Evolutionary conservation across 2,797 vertebrate species (phyloP), one percentile per base, ranked within the genome.

Genomic region (Odontamblyopus rebecca): DNA sequence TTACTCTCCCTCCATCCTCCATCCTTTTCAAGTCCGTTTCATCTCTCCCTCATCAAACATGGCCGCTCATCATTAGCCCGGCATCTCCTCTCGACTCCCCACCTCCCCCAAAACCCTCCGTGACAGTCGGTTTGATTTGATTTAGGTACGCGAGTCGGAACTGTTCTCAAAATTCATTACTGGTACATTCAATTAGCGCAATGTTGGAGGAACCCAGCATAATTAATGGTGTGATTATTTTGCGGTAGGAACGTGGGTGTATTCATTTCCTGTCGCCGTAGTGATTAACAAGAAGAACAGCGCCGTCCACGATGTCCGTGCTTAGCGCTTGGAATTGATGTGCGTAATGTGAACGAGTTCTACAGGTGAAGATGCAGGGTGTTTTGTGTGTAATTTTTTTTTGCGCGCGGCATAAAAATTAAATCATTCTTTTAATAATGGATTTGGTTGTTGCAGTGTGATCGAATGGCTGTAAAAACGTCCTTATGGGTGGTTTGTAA

Each of bases 191-290:
- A 79, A 82, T 89, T 90, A 81, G 48, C 30, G 7, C 6, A 8
- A 12, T 16, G 57, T 15, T 27, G 71, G 26, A 69, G 59, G 67
- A 63, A 26, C 8, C 60, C 32, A 12, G 9, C 1, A 64, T 88
- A 86, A 90, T 86, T 89, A 88, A 90, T 82, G 71, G 61, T 79
- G 78, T 77, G 73, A 80, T 89, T 91, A 84, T 87, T 89, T 84
- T 59, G 30, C 73, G 73, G 80, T 63, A 76, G 70, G 69, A 71
- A 30, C 67, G 79, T 76, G 70, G 57, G 68, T 72, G 61, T 64
- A 71, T 69, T 75, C 23, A 68, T 71, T 84, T 75, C 70, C 74
- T 48, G 79, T 84, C 64, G 6, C 76, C 51, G 71, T 81, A 64
- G 74, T 76, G 80, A 89, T 88, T 76, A 86, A 81, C 80, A 81